Base-by-base conservation (phyloP, 2,888 invertebrate species). In the Stenodema calcarata region DNA sequence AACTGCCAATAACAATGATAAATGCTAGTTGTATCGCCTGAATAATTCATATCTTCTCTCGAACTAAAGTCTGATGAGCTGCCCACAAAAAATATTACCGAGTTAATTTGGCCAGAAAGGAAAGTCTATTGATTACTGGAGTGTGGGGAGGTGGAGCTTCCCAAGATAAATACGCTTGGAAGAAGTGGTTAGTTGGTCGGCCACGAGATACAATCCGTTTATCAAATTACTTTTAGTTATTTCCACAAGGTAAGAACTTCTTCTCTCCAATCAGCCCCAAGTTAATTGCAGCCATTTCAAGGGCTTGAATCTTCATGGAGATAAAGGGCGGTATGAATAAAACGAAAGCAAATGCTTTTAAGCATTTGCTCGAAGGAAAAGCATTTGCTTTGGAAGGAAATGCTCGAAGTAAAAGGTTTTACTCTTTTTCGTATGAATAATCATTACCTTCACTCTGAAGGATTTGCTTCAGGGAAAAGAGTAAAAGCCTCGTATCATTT, bases 121-220 rank as follows among this genome's bases (percentile, higher is more conserved):
- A 12, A 62, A 18, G 62, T 62, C 23, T 62, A 62, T 62, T 62
- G 62, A 62, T 62, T 62, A 62, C 23, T 4, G 27, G 62, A 62
- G 62, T 62, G 62, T 62, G 62, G 62, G 23, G 47, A 14, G 73
- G 73, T 30, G 73, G 73, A 41, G 73, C 30, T 11, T 7, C 35
- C 14, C 18, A 73, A 73, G 73, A 73, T 73, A 73, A 73, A 73
- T 73, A 73, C 41, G 30, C 73, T n/a, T 35, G 73, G 30, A 16
- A 30, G 73, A 73, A 73, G 73, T 73, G 73, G 73, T 73, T 73
- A 73, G 30, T 73, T 73, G 73, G 73, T 28, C n/a, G 30, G 73
- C 73, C 73, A 73, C 41, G 35, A 35, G 73, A 18, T 35, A 62
- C 62, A 62, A 62, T 62, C 18, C 62, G 62, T 62, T 62, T 62